Base-by-base conservation (phyloP, 2,113 vertebrate species). In the Lamprologus callipterus region DNA sequence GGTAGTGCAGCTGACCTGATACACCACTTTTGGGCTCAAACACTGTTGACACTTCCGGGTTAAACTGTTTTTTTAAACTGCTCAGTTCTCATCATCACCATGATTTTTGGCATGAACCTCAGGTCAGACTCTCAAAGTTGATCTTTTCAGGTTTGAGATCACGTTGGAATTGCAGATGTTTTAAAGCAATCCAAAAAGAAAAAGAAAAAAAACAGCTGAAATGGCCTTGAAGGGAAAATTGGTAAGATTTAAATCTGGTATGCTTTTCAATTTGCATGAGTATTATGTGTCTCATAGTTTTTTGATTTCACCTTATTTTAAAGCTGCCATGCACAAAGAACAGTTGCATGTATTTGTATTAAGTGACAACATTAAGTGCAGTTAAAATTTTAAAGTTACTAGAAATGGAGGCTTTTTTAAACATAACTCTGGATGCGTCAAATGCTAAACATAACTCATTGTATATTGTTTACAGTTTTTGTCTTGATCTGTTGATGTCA, bases 111-210 rank as follows among this genome's bases (percentile, higher is more conserved):
- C 31, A 33, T 33, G 31, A 33, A 33, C 31, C 31, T 33, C 31
- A 33, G 31, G 31, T 33, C 31, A 33, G 31, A 33, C 31, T 33
- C 31, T 33, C 31, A 33, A 33, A 33, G 31, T 33, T 33, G 31
- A 33, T 33, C 31, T 33, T 33, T 33, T 33, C 31, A 33, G 9
- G 31, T 63, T 35, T 63, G 6, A 35, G 4, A 19, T 35, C 17
- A 63, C 6, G 0, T 65, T n/a, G 17, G 31, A 35, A 35, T 40
- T 37, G 4, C 10, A 1, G 2, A 40, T 13, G 31, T 58, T 58
- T 16, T 58, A 5, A 26, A 14, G 54, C 54, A 55, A 58, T 58
- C 7, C 13, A 16, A 16, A 58, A 58, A 58, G 1, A 4, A 28
- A 58, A 16, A 58, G 1, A 3, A 16, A 58, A 57, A 28, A 28